Base-by-base conservation (phyloP, 2,113 vertebrate genomes). In the Paramormyrops kingsleyae region DNA sequence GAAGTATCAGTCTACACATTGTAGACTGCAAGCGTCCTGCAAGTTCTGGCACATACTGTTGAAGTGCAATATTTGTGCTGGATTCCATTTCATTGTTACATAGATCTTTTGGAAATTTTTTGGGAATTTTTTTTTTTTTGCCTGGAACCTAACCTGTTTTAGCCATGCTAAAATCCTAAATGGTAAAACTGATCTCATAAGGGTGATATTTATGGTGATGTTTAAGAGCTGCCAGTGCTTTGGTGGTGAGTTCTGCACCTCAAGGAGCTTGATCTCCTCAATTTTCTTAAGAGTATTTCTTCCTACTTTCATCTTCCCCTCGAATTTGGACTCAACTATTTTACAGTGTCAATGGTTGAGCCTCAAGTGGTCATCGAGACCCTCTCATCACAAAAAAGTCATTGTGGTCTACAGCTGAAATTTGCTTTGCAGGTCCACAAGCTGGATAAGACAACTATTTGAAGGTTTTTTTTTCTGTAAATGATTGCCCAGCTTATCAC, bases 381-480 rank as follows among this genome's bases (percentile, higher is more conserved):
- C 35, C 19, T 83, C 19, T 83, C 2, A 8, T 39, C 19, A 35
- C 77, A 21, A 44, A 44, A 19, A 3, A 46, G 39, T 8, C 84
- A 31, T 21, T 50, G n/a, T 35, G 24, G 85, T 87, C 46, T 87
- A 13, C 85, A 87, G 85, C 47, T 87, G 47, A 35, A 17, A n/a
- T 87, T 50, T 87, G n/a, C 47, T 10, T 77, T 39, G 31, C 35
- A 77, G 31, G 4, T 31, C 12, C 17, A 90, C 90, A 91, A 93
- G 90, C 91, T 91, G 89, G 87, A 80, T 27, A 6, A 56, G 87
- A 91, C 90, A 89, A 88, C 19, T 47, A 5, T 49, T 10, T 66
- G 42, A 83, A 24, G 17, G 5, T 31, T 31, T 70, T 70, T 27
- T 62, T 70, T 80, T 80, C 17, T 15, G 15, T 6, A 80, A 80